Conservation (phyloP, 2,797 vertebrate species). For the Ctenopoma kingsleyae region DNA sequence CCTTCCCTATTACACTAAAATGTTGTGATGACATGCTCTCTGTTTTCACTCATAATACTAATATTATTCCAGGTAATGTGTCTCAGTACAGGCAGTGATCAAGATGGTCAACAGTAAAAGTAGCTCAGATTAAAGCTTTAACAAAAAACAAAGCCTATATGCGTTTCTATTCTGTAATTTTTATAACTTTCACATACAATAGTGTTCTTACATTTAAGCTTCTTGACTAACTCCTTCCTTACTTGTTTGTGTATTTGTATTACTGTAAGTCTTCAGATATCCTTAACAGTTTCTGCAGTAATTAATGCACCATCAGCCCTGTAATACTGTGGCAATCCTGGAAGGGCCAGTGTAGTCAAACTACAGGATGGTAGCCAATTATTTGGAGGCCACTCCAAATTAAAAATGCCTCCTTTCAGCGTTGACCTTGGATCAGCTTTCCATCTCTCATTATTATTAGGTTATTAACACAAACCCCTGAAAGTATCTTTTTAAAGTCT, state of each 20-base stretch:
- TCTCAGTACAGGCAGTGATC: conserved; percentile 33
- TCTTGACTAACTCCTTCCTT: background rate
- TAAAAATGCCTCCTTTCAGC: conserved; percentile 79
- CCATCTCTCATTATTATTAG: conserved; percentile 83
- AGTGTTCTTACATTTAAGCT: no score
- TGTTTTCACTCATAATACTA: conserved; percentile 80
- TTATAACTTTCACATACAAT: background rate
- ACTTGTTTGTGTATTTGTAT: conserved; percentile 9
- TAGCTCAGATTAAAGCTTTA: conserved; percentile 16
- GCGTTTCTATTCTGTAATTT: background rate
- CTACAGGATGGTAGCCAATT: conserved; percentile 76
- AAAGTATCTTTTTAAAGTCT: conserved; percentile 86
- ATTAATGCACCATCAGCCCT: conserved; percentile 49
- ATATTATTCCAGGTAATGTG: conserved; percentile 75
- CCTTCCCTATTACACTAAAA: conserved; percentile 77
- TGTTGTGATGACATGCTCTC: conserved; percentile 71
- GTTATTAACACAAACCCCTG: conserved; percentile 86
- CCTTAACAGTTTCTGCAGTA: conserved; percentile 33
- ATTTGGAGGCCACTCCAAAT: conserved; percentile 68
- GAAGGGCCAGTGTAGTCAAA: conserved; percentile 59
- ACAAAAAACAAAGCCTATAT: conserved; percentile 11
- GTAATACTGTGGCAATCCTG: conserved; percentile 61
- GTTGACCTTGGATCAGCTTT: conserved; percentile 83
- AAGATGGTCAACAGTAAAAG: conserved; percentile 17
- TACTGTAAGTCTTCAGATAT: conserved; percentile 16